A percentile compares a stretch with the other conserved stretches of the same genome.
phyloP scores from a whole-genome alignment of 2,113 vertebrate species.

The Heterotis niloticus region DNA sequence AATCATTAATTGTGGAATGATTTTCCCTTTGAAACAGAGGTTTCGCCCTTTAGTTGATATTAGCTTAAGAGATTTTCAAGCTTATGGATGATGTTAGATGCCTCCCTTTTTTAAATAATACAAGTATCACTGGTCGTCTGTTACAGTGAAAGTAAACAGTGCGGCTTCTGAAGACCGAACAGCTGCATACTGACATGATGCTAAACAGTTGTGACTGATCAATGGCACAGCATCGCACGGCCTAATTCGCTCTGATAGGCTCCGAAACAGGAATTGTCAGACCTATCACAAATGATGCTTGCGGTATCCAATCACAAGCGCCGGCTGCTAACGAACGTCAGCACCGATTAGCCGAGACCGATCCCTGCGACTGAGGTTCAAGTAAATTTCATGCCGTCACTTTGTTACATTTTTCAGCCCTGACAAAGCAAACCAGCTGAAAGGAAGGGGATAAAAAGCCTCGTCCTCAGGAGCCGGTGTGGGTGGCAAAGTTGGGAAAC shows the following conservation, averaged over 20 bases:
- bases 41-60: not conserved
- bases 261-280: conserved; percentile 33
- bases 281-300: conserved; percentile 28
- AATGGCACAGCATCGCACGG: conserved; percentile 20
- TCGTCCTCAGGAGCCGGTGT: not conserved
- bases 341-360: conserved; percentile 1
- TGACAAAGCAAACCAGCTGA: not conserved
- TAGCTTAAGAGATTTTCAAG: not conserved
- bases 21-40: not conserved
- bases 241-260: conserved; percentile 41
- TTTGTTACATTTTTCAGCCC: not conserved
- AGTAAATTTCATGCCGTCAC: conserved; percentile 3
- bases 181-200: conserved; percentile 33
- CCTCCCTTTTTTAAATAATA: not conserved
- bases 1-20: not conserved
- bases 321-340: conserved; percentile 1
- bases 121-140: not conserved
- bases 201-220: conserved; percentile 43
- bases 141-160: conserved; percentile 23
- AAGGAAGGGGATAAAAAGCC: not conserved
- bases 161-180: conserved; percentile 27
- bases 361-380: not conserved
- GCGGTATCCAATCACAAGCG: conserved; percentile 28
- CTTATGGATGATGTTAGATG: not conserved
- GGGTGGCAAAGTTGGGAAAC: not conserved